Evolutionary conservation across 1,140 invertebrate genomes (phyloP).

Genomic region (Aphelinus atriplicis): DNA sequence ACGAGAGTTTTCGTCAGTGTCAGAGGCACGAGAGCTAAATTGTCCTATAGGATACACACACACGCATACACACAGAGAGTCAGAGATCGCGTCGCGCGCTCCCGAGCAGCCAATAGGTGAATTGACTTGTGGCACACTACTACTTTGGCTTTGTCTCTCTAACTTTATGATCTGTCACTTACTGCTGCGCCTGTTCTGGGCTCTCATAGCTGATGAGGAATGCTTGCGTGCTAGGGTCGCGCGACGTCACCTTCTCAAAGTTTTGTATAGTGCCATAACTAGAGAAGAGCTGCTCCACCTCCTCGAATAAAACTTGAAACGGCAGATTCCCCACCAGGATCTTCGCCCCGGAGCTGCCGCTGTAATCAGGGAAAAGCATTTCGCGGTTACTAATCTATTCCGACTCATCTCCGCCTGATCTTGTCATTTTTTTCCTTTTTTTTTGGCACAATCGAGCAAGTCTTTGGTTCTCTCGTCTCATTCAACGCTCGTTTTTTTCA

Average conservation of each 20-base stretch:
- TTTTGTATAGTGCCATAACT: conserved; percentile 84
- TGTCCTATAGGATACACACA: background rate
- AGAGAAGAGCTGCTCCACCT: conserved; percentile 83
- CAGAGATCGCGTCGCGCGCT: background rate
- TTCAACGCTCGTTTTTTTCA: too few species aligned
- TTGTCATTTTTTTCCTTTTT: background rate
- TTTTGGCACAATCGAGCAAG: background rate
- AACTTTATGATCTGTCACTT: conserved; percentile 64
- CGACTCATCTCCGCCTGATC: background rate
- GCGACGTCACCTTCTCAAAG: conserved; percentile 83
- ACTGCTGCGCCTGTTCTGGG: conserved; percentile 89
- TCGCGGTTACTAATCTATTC: conserved; percentile 19
- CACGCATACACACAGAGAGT: background rate
- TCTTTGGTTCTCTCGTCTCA: too few species aligned
- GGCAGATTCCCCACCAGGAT: conserved; percentile 89
- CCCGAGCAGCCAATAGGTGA: too few species aligned
- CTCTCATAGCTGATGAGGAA: conserved; percentile 88
- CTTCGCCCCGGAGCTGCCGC: conserved; percentile 78
- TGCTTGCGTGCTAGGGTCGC: conserved; percentile 80
- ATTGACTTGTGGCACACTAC: too few species aligned
- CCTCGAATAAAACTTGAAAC: conserved; percentile 81
- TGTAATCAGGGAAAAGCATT: conserved; percentile 45
- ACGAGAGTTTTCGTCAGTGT: background rate
- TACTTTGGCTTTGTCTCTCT: background rate
- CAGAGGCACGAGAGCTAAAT: background rate